Base-by-base conservation (phyloP, 2,888 invertebrate species). In the Lydus trimaculatus region DNA sequence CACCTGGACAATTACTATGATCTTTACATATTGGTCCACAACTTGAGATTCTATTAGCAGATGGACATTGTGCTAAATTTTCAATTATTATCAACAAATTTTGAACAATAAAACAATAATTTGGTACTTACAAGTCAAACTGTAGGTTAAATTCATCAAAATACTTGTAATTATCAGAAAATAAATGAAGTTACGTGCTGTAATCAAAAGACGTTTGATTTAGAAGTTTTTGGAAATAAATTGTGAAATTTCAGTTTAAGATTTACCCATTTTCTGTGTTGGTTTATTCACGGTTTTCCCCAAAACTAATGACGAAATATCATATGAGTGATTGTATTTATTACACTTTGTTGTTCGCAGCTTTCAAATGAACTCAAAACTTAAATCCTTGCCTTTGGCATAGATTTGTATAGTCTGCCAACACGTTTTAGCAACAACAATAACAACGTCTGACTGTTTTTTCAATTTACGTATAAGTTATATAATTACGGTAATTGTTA, bases 21-120 rank as follows among this genome's bases (percentile, higher is more conserved):
- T 90, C 89, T 58, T 86, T 80, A 77, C 93, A 93, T 79, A 89
- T 91, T 0, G 93, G 92, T 63, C 87, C 90, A 82, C 93, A 93
- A 70, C 87, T 87, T 73, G 88, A 88, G 71, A 92, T 89, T 81
- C 90, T 90, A 43, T 89, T 89, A 0, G 88, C 87, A 1, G 89
- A 80, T 1, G 93, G 93, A 78, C 93, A 93, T 73, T 87, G 87
- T 63, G 72, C 79, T 78, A 11, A 4, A n/a, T 13, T 36, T 2
- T 31, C 6, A 31, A 8, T 15, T n/a, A n/a, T n/a, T n/a, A n/a
- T n/a, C n/a, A n/a, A n/a, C n/a, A n/a, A n/a, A 36, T 36, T 43
- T n/a, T 43, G 5, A 43, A 17, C 11, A 13, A 6, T 17, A 17
- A n/a, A 7, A 17, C 17, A 17, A 73, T 73, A 67, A 61, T 58